phyloP scores from a whole-genome alignment of 2,797 vertebrate species.

The Balearica regulorum region DNA sequence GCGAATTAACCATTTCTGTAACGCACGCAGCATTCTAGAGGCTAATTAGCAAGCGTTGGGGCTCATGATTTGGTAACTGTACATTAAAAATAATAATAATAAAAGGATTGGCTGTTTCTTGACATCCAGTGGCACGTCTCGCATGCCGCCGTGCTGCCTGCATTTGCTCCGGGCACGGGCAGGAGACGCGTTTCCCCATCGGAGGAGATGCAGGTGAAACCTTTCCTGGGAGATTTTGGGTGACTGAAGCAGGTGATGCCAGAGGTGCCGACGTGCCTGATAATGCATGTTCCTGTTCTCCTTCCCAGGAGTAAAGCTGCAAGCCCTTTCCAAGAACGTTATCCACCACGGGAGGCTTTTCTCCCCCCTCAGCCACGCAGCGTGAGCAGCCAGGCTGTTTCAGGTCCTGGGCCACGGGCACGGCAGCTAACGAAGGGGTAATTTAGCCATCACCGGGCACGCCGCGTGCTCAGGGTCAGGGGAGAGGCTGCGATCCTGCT shows the following conservation, averaged over 20 bases:
- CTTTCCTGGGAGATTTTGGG: fast-evolving
- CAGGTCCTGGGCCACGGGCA: background rate
- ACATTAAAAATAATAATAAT: background rate
- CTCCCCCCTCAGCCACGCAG: fast-evolving
- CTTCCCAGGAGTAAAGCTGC: background rate
- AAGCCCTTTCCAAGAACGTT: background rate
- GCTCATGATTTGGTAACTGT: background rate
- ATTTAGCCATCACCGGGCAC: background rate
- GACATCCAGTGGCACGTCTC: fast-evolving
- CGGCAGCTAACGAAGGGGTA: background rate
- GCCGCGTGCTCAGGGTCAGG: background rate
- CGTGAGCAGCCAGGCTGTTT: background rate
- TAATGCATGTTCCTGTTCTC: background rate
- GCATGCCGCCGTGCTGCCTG: fast-evolving
- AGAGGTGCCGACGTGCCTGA: background rate
- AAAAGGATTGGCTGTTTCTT: background rate
- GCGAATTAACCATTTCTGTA: background rate
- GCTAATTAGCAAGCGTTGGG: background rate
- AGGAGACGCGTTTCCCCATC: fast-evolving
- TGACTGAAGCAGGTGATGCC: background rate
- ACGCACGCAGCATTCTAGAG: background rate
- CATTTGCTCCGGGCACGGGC: background rate
- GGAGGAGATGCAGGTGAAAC: fast-evolving
- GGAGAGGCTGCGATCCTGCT: background rate
- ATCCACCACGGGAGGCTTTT: background rate